Evolutionary conservation across 2,113 vertebrate genomes (phyloP), one percentile per base, ranked within the genome.

Genomic region (Heliornis fulica): DNA sequence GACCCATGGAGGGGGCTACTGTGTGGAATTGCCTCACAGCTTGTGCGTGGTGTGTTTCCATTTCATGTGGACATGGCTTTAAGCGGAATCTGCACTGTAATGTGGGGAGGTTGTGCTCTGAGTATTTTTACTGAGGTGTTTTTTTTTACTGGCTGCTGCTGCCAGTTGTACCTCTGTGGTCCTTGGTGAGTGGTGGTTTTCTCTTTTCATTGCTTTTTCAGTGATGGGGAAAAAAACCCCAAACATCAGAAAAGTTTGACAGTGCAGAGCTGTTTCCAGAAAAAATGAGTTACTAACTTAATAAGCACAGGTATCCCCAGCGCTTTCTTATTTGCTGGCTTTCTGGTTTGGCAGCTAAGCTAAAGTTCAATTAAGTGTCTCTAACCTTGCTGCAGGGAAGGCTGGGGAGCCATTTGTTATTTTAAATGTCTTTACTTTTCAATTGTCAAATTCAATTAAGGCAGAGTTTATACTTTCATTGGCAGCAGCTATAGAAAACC

Each of bases 401-500:
- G 76, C 78, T 80, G 78, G 59, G 90, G 89, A 94, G 46, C 56
- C 65, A 60, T 98, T 97, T 97, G 88, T 97, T 97, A 87, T 96
- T 96, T 96, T 91, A 95, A 96, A 96, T 95, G 70, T 76, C 76
- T 94, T 94, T 95, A 87, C 90, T 95, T 97, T 94, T 93, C 97
- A 96, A n/a, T 91, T 96, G 97, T 97, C 97, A 91, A 80, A 84
- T 97, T 96, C 91, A 93, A 38, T 97, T 97, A 97, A 87, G 63
- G 63, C 85, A 81, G 36, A 76, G 77, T 94, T 96, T 90, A 90
- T 93, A 68, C 79, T 81, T 80, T 81, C 90, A 69, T 34, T 94
- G 87, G 63, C 84, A 90, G 34, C 45, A 60, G 80, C 54, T 66
- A 5, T 64, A 72, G 89, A 64, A 87, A 61, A 59, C 56, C 86